phyloP scores from a whole-genome alignment of 1,140 invertebrate genomes.

The Drosophila gunungcola region DNA sequence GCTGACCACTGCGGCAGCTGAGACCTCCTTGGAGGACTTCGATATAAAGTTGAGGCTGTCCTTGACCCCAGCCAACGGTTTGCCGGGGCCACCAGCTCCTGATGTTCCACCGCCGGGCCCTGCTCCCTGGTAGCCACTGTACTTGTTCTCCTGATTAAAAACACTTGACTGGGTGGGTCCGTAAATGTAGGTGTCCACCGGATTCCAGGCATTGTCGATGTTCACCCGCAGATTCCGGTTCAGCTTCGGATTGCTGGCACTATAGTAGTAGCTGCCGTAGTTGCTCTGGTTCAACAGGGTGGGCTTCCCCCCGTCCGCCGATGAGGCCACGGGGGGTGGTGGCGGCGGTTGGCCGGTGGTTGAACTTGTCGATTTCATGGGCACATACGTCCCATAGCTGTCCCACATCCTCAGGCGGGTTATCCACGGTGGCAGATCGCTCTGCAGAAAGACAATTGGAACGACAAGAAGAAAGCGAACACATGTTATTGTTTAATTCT shows the following conservation, averaged over 20 bases:
- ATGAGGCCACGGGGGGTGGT: constrained; percentile 75
- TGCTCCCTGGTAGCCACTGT: constrained; percentile 77
- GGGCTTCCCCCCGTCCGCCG: constrained; percentile 71
- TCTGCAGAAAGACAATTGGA: constrained; percentile 41
- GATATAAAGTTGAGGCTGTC: constrained; percentile 79
- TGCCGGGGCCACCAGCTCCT: constrained; percentile 25
- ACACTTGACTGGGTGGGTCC: constrained; percentile 83
- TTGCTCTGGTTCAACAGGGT: constrained; percentile 70
- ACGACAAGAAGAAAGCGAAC: constrained; percentile 5
- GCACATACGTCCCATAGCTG: constrained; percentile 84
- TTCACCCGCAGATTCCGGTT: constrained; percentile 81
- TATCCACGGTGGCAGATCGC: constrained; percentile 85
- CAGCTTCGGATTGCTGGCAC: constrained; percentile 80
- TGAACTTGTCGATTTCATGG: constrained; percentile 76
- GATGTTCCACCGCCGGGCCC: constrained; percentile 28
- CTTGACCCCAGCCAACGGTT: constrained; percentile 66
- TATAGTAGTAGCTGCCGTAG: constrained; percentile 82
- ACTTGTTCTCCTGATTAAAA: constrained; percentile 84
- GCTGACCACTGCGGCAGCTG: constrained; percentile 57
- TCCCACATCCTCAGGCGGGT: constrained; percentile 87
- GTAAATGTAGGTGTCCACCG: constrained; percentile 84
- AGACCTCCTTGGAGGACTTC: constrained; percentile 46
- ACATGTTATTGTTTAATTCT: constrained; percentile 62
- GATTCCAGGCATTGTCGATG: constrained; percentile 84
- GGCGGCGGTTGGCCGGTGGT: constrained; percentile 79